These are phyloP conservation scores for Sternarchorhynchus goeldii DNA, from an alignment of 2,797 vertebrate genomes.

Conservation along the genomic window DNA sequence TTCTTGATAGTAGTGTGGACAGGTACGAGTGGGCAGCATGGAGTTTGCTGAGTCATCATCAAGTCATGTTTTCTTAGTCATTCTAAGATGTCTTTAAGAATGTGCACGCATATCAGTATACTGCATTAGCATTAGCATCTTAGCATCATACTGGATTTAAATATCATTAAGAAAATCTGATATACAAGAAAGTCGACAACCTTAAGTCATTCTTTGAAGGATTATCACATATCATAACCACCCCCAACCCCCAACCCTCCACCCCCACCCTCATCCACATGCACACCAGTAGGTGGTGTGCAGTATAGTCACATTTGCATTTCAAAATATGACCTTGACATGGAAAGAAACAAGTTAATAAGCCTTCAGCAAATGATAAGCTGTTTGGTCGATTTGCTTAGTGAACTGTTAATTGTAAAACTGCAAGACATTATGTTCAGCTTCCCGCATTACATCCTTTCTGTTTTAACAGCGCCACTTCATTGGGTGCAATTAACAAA, in stretches of 20 bases:
- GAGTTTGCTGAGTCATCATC: too few relatives aligned
- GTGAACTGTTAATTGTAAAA: constrained; percentile 90
- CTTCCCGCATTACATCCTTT: constrained; percentile 85
- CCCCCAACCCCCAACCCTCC: constrained; percentile 6
- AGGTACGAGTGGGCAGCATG: too few relatives aligned
- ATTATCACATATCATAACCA: neutral
- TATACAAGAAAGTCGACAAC: neutral
- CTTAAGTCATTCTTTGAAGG: neutral
- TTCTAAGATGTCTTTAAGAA: neutral
- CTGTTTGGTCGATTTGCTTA: constrained; percentile 85
- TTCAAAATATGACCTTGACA: constrained; percentile 84
- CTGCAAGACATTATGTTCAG: constrained; percentile 86
- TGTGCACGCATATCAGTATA: too few relatives aligned
- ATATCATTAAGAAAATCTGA: too few relatives aligned
- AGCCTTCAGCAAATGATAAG: constrained; percentile 86
- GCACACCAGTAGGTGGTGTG: constrained; percentile 10
- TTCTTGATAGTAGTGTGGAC: too few relatives aligned
- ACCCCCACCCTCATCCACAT: constrained; percentile 11
- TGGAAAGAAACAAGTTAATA: constrained; percentile 86
- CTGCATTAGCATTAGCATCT: too few relatives aligned
- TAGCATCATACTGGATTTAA: too few relatives aligned
- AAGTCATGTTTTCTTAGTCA: neutral
- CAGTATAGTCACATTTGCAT: constrained; percentile 49
- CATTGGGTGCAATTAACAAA: constrained; percentile 90
- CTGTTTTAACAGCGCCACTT: constrained; percentile 90